phyloP scores from a whole-genome alignment of 1,140 invertebrate species.

The Drosophila obscura region DNA sequence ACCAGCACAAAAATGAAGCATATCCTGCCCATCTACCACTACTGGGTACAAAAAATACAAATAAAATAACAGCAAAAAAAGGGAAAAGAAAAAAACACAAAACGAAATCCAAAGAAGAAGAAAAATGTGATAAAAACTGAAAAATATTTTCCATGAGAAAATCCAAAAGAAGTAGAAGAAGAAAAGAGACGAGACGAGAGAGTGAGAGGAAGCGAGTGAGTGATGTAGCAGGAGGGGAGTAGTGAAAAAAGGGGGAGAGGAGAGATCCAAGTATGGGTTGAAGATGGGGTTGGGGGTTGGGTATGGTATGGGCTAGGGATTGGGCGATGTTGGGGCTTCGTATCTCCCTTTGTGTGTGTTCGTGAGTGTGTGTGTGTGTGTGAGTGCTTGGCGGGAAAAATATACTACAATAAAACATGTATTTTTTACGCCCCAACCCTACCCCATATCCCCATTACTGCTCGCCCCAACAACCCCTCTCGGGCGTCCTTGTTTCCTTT shows the following conservation, averaged over 20 bases:
- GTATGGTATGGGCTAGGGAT: not conserved
- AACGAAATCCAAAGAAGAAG: conserved; percentile 69
- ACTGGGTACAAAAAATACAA: conserved; percentile 35
- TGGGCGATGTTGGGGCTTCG: conserved; percentile 28
- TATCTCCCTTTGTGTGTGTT: conserved; percentile 11
- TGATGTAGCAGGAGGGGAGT: not conserved
- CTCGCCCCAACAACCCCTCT: conserved; percentile 21
- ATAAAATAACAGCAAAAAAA: conserved; percentile 34
- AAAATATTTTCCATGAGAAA: conserved; percentile 82
- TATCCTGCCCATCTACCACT: too few species aligned
- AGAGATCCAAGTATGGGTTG: too few species aligned
- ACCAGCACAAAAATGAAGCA: conserved; percentile 17
- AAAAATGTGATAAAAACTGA: conserved; percentile 72
- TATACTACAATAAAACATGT: conserved; percentile 82
- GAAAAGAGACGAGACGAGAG: conserved; percentile 14
- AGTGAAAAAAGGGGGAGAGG: too few species aligned
- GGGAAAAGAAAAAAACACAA: conserved; percentile 40
- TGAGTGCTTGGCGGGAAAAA: conserved; percentile 70
- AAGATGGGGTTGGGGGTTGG: not conserved
- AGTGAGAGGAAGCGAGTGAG: not conserved
- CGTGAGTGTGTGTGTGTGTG: conserved; percentile 9
- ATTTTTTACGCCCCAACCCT: conserved; percentile 65
- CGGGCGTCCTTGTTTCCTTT: conserved; percentile 5
- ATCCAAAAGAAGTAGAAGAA: conserved; percentile 73
- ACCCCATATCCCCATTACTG: conserved; percentile 24